phyloP scores from a whole-genome alignment of 2,113 vertebrate genomes.

The Camelus bactrianus region DNA sequence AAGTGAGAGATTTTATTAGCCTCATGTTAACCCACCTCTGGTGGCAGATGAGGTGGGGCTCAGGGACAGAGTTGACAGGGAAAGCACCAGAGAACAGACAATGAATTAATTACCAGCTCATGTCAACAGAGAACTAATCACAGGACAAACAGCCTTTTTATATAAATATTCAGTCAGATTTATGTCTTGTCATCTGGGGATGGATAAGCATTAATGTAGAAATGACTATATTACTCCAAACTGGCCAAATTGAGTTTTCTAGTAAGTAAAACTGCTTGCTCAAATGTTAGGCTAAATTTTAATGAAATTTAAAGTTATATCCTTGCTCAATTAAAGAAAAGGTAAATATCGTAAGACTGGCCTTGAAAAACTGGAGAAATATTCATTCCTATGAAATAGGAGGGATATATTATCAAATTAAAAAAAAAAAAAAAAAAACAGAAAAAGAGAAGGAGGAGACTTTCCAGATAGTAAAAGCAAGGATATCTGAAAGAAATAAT shows the following conservation, averaged over 20 bases:
- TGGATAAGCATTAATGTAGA: not conserved
- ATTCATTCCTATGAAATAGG: not conserved
- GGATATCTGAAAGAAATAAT: not conserved
- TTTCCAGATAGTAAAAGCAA: not conserved
- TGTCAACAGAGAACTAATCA: not conserved
- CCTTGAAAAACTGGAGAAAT: not conserved
- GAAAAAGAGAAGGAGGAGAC: not conserved
- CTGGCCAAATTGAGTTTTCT: conserved; percentile 21
- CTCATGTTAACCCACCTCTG: not conserved
- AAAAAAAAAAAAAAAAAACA: not conserved
- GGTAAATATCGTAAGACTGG: not conserved
- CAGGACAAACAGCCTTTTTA: not conserved
- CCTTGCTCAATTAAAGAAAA: not conserved
- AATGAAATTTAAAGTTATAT: not conserved
- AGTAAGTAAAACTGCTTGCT: not conserved
- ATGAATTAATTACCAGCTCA: not conserved
- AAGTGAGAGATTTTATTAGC: not conserved
- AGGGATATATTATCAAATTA: not conserved
- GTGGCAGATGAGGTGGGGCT: rapidly evolving
- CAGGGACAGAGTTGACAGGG: not conserved
- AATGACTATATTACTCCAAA: not conserved
- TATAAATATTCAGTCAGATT: not conserved
- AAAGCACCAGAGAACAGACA: not conserved
- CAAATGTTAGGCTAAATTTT: not conserved
- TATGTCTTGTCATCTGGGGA: not conserved